phyloP scores from a whole-genome alignment of 2,888 invertebrate species.

The Melieria picta region DNA sequence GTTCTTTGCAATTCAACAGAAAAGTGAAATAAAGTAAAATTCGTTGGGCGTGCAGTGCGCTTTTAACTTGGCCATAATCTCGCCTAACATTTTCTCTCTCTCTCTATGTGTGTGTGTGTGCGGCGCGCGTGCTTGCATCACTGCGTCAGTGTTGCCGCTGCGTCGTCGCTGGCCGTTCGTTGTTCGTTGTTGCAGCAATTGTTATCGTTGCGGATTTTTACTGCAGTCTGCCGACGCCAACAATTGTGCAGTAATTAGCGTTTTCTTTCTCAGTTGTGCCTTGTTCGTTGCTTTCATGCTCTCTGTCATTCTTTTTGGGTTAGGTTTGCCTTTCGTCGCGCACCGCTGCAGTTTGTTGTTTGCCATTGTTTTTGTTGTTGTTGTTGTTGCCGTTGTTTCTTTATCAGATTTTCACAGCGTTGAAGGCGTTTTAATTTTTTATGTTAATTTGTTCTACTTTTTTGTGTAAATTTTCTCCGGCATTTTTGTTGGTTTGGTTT shows the following conservation, averaged over 20 bases:
- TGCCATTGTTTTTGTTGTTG: not conserved
- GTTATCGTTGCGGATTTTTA: constrained; percentile 31
- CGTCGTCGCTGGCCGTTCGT: not conserved
- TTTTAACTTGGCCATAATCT: constrained; percentile 19
- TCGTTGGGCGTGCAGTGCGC: not conserved
- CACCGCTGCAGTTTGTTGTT: not conserved
- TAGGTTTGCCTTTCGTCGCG: no score
- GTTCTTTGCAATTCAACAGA: no score
- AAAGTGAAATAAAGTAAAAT: no score
- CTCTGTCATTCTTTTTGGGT: not conserved
- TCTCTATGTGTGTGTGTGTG: not conserved
- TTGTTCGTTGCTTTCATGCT: constrained; percentile 10
- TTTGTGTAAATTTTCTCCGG: not conserved
- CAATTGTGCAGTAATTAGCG: constrained; percentile 32
- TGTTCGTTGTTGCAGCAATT: constrained; percentile 20
- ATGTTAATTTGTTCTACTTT: no score
- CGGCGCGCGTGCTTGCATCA: not conserved
- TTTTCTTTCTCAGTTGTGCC: constrained; percentile 20
- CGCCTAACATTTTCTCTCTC: constrained; percentile 16
- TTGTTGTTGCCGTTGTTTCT: not conserved
- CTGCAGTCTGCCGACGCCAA: constrained; percentile 25
- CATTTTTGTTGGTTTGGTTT: not conserved
- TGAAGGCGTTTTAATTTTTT: no score
- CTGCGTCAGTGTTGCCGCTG: not conserved
- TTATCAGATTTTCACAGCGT: not conserved